Base-by-base conservation (phyloP, 1,140 invertebrate species). In the Hormaphis cornu region DNA sequence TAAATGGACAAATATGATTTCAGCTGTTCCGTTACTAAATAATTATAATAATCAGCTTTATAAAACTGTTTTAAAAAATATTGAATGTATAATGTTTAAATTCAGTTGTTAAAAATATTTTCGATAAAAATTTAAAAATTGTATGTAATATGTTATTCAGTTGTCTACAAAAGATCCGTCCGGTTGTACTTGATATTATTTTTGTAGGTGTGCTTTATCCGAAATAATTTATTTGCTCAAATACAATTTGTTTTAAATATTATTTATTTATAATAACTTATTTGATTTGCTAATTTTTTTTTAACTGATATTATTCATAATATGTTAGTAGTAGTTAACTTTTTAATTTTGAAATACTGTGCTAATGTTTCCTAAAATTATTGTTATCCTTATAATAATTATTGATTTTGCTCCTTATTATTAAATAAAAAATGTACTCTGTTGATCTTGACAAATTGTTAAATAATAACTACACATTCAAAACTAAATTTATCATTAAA, bases 171-270 rank as follows among this genome's bases (percentile, higher is more conserved):
- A 42, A 12, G 40, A n/a, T 63, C 58, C 58, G 58, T 63, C 58
- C 58, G 58, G 40, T 46, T 46, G 7, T 12, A 28, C 20, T n/a
- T 54, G 28, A 30, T 20, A 44, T 30, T 14, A 18, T 2, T 46
- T 61, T 63, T 28, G 28, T 63, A 63, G 42, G 40, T 63, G 40
- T 63, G 58, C 58, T 63, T 63, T 63, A 63, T 4, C 58, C 22
- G 28, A 63, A 63, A 63, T 46, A 30, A 63, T 63, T 63, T 46
- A 63, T 63, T 63, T 63, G 58, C 58, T 63, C 58, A 63, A 63
- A 63, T 44, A 63, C 40, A 46, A 63, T 46, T 63, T 63, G 16
- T 42, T 63, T 63, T 30, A 44, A 63, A 46, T 9, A 63, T 30
- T 30, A 30, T 30, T 56, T 35, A 33, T 56, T 63, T 63, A 63